phyloP scores from a whole-genome alignment of 2,888 invertebrate genomes.

The Tigriopus californicus region DNA sequence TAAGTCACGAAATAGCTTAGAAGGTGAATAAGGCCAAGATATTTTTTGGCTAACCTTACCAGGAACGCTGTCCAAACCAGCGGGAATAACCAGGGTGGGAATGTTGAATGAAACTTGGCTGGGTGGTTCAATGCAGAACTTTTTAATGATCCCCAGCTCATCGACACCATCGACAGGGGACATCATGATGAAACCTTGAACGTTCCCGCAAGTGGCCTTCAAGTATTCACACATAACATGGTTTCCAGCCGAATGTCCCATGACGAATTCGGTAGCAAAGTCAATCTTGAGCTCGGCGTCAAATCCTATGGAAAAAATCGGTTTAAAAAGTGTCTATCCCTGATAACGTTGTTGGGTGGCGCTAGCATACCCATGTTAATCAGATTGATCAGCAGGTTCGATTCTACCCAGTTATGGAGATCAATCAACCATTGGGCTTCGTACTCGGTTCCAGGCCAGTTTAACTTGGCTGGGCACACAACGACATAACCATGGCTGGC shows the following conservation, averaged over 20 bases:
- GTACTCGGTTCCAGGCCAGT: background rate
- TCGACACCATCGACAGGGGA: slow-evolving; percentile 22
- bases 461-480: background rate
- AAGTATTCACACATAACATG: slow-evolving; percentile 18
- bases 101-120: slow-evolving; percentile 20
- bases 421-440: background rate
- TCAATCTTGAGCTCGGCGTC: background rate
- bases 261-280: background rate
- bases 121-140: slow-evolving; percentile 20
- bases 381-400: background rate
- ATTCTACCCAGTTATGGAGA: background rate
- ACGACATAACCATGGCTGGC: slow-evolving; percentile 4
- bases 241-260: slow-evolving; percentile 18
- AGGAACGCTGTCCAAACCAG: slow-evolving; percentile 20
- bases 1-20: too few species aligned
- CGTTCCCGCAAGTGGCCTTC: slow-evolving; percentile 19
- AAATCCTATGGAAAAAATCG: too few species aligned
- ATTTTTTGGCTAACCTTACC: too few species aligned
- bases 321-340: too few species aligned
- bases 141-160: slow-evolving; percentile 19
- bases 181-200: slow-evolving; percentile 19
- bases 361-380: background rate
- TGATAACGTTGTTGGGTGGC: too few species aligned
- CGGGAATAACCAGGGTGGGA: slow-evolving; percentile 20
- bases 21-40: too few species aligned